A percentile compares a stretch with the other conserved stretches of the same genome.
Conservation (phyloP, 2,797 vertebrate genomes). For the Oryzias dopingdopingensis region DNA sequence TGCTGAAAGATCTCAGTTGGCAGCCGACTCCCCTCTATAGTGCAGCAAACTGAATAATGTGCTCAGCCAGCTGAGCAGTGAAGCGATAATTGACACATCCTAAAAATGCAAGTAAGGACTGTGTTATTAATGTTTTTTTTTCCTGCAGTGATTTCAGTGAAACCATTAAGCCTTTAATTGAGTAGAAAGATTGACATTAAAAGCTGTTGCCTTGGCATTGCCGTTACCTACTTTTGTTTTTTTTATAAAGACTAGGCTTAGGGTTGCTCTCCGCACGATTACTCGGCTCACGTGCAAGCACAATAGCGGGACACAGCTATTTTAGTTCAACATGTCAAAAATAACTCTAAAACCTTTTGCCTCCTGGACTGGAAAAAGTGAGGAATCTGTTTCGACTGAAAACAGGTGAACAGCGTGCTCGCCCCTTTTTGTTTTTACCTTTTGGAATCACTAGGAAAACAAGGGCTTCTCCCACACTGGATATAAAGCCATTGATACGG, state of each 20-base stretch:
- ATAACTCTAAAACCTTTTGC: slow-evolving; percentile 68
- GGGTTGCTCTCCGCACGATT: slow-evolving; percentile 46
- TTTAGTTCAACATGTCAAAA: slow-evolving; percentile 71
- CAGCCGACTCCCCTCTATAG: slow-evolving; percentile 50
- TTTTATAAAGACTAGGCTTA: slow-evolving; percentile 69
- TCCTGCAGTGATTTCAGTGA: slow-evolving; percentile 72
- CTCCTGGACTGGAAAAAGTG: slow-evolving; percentile 78
- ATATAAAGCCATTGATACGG: slow-evolving; percentile 72
- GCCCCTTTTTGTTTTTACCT: slow-evolving; percentile 64
- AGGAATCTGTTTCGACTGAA: slow-evolving; percentile 66
- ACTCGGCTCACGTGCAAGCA: slow-evolving; percentile 46
- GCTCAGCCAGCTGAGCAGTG: slow-evolving; percentile 53
- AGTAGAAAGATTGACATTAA: slow-evolving; percentile 78
- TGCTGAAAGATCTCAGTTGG: slow-evolving; percentile 41
- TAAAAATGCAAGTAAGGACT: slow-evolving; percentile 75
- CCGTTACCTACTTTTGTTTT: slow-evolving; percentile 58
- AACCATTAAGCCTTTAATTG: slow-evolving; percentile 81
- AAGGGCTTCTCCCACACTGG: slow-evolving; percentile 66
- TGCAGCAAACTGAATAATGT: slow-evolving; percentile 65
- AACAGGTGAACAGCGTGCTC: slow-evolving; percentile 76
- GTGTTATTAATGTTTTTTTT: slow-evolving; percentile 78
- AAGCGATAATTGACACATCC: slow-evolving; percentile 77
- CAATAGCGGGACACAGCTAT: slow-evolving; percentile 61
- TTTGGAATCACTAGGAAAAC: slow-evolving; percentile 69
- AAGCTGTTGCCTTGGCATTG: slow-evolving; percentile 70